Conservation (phyloP, 2,113 vertebrate genomes). For the Meriones unguiculatus region DNA sequence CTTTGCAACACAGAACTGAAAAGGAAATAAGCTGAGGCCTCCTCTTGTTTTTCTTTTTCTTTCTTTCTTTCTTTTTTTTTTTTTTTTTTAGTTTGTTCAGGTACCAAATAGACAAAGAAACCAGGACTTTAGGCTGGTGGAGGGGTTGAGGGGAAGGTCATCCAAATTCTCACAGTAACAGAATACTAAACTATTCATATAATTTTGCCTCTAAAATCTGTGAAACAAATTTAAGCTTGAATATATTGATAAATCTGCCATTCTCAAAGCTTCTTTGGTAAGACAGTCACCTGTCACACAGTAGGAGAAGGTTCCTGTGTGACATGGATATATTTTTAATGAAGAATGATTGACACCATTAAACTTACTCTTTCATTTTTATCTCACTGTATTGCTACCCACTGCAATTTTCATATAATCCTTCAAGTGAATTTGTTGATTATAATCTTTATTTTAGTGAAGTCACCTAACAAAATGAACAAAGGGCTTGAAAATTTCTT, state of each 20-base stretch:
- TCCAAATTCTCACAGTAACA: not conserved
- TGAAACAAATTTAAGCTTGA: not conserved
- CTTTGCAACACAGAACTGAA: not conserved
- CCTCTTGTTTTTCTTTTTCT: not conserved
- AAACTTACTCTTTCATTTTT: not conserved
- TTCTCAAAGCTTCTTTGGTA: not conserved
- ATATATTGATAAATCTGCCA: not conserved
- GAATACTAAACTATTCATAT: not conserved
- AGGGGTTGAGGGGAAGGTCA: not conserved
- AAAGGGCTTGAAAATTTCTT: not conserved
- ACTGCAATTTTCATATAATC: not conserved
- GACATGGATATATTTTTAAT: not conserved
- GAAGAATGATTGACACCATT: not conserved
- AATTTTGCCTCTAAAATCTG: not conserved
- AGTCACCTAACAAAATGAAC: not conserved
- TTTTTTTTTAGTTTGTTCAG: not conserved
- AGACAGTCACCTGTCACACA: not conserved
- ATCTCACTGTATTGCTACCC: not conserved
- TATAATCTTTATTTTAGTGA: not conserved
- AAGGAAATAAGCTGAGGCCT: not conserved
- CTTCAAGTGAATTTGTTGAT: conserved; percentile 5
- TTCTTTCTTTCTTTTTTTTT: not conserved
- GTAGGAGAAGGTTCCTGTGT: not conserved
- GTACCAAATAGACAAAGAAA: not conserved
- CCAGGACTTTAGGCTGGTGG: not conserved